A percentile compares a stretch with the other conserved stretches of the same genome.
Evolutionary conservation across 2,888 invertebrate species (phyloP).

Genomic region (Andrena dorsata): DNA sequence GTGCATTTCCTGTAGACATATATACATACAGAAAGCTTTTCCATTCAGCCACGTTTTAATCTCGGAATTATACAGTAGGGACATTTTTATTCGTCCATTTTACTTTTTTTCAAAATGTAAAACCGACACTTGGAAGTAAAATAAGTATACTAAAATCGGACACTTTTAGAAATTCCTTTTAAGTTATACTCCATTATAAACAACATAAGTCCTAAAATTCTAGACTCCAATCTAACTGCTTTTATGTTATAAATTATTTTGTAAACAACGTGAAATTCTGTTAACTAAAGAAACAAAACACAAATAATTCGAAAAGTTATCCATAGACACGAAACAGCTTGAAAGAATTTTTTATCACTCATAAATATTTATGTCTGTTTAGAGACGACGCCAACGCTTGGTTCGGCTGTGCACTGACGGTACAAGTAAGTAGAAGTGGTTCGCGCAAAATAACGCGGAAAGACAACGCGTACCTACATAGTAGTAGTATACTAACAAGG

Average conservation of each 20-base stretch:
- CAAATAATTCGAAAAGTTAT: not conserved
- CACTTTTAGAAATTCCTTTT: not conserved
- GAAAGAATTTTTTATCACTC: not conserved
- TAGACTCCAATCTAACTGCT: no score
- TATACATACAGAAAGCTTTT: not conserved
- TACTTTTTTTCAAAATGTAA: not conserved
- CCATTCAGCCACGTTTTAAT: not conserved
- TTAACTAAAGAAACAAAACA: not conserved
- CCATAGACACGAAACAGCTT: not conserved
- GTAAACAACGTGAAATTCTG: not conserved
- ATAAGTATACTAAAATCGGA: not conserved
- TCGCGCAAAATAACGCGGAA: slow-evolving; percentile 51
- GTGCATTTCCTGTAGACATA: not conserved
- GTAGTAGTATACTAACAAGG: slow-evolving; percentile 48
- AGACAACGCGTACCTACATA: slow-evolving; percentile 46
- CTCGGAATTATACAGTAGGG: not conserved
- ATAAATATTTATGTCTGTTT: slow-evolving; percentile 27
- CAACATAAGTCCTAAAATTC: not conserved
- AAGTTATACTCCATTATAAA: not conserved
- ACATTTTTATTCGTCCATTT: slow-evolving; percentile 3
- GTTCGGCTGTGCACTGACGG: not conserved
- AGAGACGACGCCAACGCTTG: slow-evolving; percentile 6
- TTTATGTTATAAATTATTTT: not conserved
- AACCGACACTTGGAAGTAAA: not conserved
- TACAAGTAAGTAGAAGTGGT: slow-evolving; percentile 32